Evolutionary conservation across 2,888 invertebrate species (phyloP), one percentile per base, ranked within the genome.

Genomic region (Tineola bisselliella): DNA sequence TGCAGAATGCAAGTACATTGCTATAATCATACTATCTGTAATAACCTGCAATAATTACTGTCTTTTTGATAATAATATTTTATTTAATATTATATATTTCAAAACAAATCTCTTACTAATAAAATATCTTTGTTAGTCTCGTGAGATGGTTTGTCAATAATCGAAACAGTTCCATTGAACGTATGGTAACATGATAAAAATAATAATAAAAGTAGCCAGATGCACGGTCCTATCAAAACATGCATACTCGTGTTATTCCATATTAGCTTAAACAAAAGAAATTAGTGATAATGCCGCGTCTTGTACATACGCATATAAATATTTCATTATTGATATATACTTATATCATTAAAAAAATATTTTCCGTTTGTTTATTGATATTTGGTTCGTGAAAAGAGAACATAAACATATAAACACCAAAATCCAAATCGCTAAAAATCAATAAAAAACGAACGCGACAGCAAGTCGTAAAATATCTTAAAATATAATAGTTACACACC

Each of bases 1-100:
- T 8, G 76, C 70, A 5, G 82, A 74, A 68, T 87, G 84, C 60
- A 83, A 76, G 66, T 84, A 86, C 0, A 84, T 68, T 4, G 81
- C 74, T 11, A 80, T 70, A 66, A 81, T 75, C 13, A 84, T 65
- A 17, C 80, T 82, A 64, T 83, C 81, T 25, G 74, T 68, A 54
- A 80, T 54, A 43, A 70, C 69, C 86, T 86, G 65, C 10, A 68
- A 67, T 25, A 4, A 25, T 4, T 25, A 25, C 6, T 25, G 25
- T 25, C 25, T n/a, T n/a, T n/a, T n/a, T n/a, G n/a, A n/a, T n/a
- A n/a, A n/a, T n/a, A n/a, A n/a, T n/a, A n/a, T n/a, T n/a, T n/a
- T n/a, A n/a, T n/a, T n/a, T n/a, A n/a, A n/a, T 43, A n/a, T 43
- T 6, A 48, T 17, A 10, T 48, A 15, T n/a, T 19, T 48, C 31